Evolutionary conservation across 2,113 vertebrate genomes (phyloP).

Genomic region (Alectura lathami): DNA sequence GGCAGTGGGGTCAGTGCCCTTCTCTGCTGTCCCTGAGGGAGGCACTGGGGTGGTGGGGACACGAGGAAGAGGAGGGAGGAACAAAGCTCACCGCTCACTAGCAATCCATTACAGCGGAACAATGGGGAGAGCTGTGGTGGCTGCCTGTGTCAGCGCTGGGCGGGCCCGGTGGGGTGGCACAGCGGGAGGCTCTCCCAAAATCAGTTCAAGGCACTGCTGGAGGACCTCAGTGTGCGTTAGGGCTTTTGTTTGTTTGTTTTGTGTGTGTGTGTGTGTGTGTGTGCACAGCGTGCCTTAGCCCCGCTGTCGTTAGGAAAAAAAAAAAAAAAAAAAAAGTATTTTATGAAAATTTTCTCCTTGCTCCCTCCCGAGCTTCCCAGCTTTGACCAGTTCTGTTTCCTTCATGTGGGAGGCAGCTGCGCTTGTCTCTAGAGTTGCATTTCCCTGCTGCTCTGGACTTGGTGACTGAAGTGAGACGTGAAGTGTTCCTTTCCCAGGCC

Average conservation of each 20-base stretch:
- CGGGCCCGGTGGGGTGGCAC: background rate
- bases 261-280: background rate
- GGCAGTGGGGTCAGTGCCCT: background rate
- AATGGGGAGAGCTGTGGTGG: slow-evolving; percentile 59
- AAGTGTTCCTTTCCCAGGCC: background rate
- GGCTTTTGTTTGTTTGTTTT: slow-evolving; percentile 24
- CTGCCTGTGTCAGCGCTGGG: slow-evolving; percentile 3
- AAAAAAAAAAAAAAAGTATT: background rate
- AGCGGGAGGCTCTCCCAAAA: background rate
- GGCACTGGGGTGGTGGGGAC: background rate
- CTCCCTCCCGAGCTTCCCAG: background rate
- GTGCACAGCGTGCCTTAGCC: rapidly evolving
- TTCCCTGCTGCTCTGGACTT: slow-evolving; percentile 41
- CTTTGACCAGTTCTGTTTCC: slow-evolving; percentile 54
- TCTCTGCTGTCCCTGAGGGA: background rate
- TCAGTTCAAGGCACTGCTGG: slow-evolving; percentile 11
- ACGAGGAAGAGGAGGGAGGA: background rate
- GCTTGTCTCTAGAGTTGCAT: slow-evolving; percentile 44
- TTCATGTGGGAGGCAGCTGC: slow-evolving; percentile 62
- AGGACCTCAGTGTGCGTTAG: slow-evolving; percentile 6
- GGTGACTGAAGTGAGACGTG: slow-evolving; percentile 38
- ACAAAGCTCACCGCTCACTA: slow-evolving; percentile 50
- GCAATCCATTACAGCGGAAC: slow-evolving; percentile 52
- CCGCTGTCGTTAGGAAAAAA: background rate
- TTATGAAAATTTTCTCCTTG: slow-evolving; percentile 40